These are phyloP conservation scores for Stegastes partitus DNA, from an alignment of 2,113 vertebrate genomes.

Conservation along the genomic window DNA sequence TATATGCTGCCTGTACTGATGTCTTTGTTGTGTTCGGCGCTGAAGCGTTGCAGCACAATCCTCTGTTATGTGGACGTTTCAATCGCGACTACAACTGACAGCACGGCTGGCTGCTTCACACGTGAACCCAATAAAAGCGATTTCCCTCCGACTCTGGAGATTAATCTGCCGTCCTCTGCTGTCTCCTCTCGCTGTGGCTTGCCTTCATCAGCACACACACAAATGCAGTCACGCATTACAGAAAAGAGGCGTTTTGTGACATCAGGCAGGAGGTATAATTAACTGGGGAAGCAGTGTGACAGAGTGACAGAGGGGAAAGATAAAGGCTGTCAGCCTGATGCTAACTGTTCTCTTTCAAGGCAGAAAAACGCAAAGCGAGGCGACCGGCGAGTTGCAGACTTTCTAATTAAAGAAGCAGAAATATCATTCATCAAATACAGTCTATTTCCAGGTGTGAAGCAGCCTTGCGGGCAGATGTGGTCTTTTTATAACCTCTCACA, in stretches of 20 bases:
- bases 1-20: slow-evolving; percentile 17
- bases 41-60: slow-evolving; percentile 40
- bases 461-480: slow-evolving; percentile 54
- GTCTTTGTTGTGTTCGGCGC: slow-evolving; percentile 36
- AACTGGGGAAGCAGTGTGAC: slow-evolving; percentile 61
- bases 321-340: slow-evolving; percentile 66
- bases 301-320: slow-evolving; percentile 60
- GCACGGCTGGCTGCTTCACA: slow-evolving; percentile 62
- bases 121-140: slow-evolving; percentile 73
- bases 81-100: slow-evolving; percentile 66
- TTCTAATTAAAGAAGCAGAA: slow-evolving; percentile 53
- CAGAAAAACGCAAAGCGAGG: slow-evolving; percentile 18
- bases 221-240: not conserved
- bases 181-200: slow-evolving; percentile 65
- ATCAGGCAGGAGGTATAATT: slow-evolving; percentile 63
- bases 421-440: slow-evolving; percentile 36
- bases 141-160: slow-evolving; percentile 61
- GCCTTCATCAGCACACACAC: slow-evolving; percentile 52
- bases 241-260: slow-evolving; percentile 43
- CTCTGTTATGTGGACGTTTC: slow-evolving; percentile 41
- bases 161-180: slow-evolving; percentile 69
- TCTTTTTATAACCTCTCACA: slow-evolving; percentile 39
- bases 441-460: slow-evolving; percentile 53
- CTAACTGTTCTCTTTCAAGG: slow-evolving; percentile 34
- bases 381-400: not conserved